phyloP scores from a whole-genome alignment of 30 jellyfish, hydroid and myxozoan genomes.

The Phacellophora camtschatica region DNA sequence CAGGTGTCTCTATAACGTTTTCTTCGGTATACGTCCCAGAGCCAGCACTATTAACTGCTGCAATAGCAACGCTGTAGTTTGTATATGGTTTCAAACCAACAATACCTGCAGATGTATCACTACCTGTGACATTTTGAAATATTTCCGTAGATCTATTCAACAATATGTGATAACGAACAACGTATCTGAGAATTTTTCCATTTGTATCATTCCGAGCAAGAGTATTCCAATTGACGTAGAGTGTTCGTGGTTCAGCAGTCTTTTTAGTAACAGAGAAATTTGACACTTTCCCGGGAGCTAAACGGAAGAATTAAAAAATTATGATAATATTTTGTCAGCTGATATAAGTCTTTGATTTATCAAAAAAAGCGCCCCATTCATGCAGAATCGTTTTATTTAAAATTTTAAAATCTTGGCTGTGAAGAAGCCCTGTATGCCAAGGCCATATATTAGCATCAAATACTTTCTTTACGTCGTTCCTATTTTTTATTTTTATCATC shows the following conservation, averaged over 20 bases:
- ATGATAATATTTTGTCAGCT: no score
- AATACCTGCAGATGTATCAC: background rate
- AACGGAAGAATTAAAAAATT: no score
- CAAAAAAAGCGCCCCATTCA: no score
- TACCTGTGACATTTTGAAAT: background rate
- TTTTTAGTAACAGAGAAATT: no score
- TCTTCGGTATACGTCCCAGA: constrained; percentile 33
- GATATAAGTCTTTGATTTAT: no score
- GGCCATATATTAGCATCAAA: no score
- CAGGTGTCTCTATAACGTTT: background rate
- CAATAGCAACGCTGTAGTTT: constrained; percentile 33
- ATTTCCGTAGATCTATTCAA: background rate
- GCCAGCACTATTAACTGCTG: constrained; percentile 63
- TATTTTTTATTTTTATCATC: no score
- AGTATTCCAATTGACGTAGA: constrained; percentile 13
- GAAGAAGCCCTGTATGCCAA: no score
- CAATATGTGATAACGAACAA: background rate
- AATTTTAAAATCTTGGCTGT: no score
- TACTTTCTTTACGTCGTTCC: no score
- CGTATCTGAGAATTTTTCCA: constrained; percentile 26
- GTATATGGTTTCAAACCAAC: constrained; percentile 41
- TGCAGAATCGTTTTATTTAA: no score
- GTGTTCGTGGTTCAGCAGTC: constrained; percentile 4
- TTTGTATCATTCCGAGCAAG: constrained; percentile 23
- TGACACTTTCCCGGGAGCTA: constrained; percentile 35